phyloP scores from a whole-genome alignment of 2,113 vertebrate genomes.

The Pollimyrus isidori region DNA sequence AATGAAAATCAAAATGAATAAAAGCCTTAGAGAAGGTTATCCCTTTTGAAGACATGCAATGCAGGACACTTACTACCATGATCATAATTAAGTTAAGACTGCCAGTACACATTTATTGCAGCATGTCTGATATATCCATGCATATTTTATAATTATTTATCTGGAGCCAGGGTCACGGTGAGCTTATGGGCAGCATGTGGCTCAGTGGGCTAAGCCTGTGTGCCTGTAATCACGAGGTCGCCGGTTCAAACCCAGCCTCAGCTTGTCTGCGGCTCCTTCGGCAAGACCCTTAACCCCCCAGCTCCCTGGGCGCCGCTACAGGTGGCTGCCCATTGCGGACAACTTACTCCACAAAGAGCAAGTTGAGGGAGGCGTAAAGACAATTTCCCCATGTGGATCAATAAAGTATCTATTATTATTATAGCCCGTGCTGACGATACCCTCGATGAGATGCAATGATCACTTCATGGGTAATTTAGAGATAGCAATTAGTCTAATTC shows the following conservation, averaged over 20 bases:
- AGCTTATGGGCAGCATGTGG: background rate
- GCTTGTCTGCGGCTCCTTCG: too few species aligned
- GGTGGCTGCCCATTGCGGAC: too few species aligned
- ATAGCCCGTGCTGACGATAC: background rate
- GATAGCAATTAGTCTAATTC: background rate
- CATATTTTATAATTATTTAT: background rate
- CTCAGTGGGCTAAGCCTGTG: too few species aligned
- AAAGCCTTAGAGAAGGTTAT: background rate
- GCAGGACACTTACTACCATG: background rate
- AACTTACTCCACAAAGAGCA: too few species aligned
- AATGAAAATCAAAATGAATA: background rate
- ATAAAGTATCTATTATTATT: too few species aligned
- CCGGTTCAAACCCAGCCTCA: too few species aligned
- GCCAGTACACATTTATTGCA: background rate
- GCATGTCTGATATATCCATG: background rate
- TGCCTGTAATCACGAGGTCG: too few species aligned
- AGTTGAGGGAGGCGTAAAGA: too few species aligned
- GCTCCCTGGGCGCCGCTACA: too few species aligned
- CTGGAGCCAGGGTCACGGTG: background rate
- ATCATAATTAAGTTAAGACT: background rate
- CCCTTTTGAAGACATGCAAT: background rate
- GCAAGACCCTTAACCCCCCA: too few species aligned
- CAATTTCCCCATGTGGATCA: too few species aligned
- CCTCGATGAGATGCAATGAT: background rate
- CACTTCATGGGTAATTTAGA: background rate